Base-by-base conservation (phyloP, 2,797 vertebrate genomes). In the Argyrosomus regius region DNA sequence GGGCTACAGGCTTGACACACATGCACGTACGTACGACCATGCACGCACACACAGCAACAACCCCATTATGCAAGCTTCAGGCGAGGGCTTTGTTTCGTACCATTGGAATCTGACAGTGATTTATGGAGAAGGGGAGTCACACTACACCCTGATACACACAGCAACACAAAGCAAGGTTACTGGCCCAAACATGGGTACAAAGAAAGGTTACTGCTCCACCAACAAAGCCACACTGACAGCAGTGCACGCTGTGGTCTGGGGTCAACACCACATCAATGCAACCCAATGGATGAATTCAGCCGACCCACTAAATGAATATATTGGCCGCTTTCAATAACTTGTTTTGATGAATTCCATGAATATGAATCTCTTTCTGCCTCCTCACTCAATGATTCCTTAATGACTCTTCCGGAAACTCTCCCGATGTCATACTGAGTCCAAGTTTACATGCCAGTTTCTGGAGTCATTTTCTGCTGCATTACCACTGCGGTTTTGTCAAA, bases 21-120 rank as follows among this genome's bases (percentile, higher is more conserved):
- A 91, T n/a, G 72, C 72, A 68, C 59, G 2, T 57, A 41, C 52
- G 46, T 53, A 41, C 52, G 46, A 24, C 28, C 12, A 14, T 5
- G 11, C 66, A 50, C 49, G 50, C 39, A 75, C 54, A 46, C 78
- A 78, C 78, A 72, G 71, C 79, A 81, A 60, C 80, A 86, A 76
- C 71, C 87, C 90, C 79, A 93, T 94, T 93, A 93, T 89, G 87
- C 80, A 39, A 80, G 87, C 86, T 86, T 85, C 69, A 45, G 82
- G 85, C 77, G 54, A 81, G 75, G 75, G 81, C 87, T 94, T 93
- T 93, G 92, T 93, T 91, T 93, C 26, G 82, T 91, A 81, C 86
- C 75, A 82, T 83, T 90, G 91, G 86, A 93, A 93, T 94, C 88
- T 92, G 93, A 94, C 94, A 94, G 92, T 93, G 93, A 95, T 94